Evolutionary conservation across 2,888 invertebrate species (phyloP), one percentile per base, ranked within the genome.

Genomic region (Troides aeacus): DNA sequence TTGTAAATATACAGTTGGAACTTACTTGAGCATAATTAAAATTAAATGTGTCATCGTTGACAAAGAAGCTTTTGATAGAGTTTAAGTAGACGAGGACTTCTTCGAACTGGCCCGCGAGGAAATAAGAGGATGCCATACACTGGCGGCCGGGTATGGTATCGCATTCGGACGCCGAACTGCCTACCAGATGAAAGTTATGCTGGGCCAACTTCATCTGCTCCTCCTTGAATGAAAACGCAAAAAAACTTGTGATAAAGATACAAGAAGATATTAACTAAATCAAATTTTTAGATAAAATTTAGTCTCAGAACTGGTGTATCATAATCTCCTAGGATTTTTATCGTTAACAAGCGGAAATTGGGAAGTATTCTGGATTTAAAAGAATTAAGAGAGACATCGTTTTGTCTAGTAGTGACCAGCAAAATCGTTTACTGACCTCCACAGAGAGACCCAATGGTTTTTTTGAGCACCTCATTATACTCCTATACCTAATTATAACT

Each of bases 111-210:
- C 96, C 96, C 62, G 97, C 95, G 5, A 99, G 93, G 89, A 99
- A 99, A 90, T 98, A 98, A 5, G 97, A 97, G 0, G 99, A 98
- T 0, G 99, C 98, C 99, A 99, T 99, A 84, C 99, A 98, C 87
- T 99, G 99, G 42, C 99, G 94, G 0, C 99, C 98, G 0, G 97
- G 97, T 80, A 99, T 99, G 0, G 99, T 99, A 86, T 99, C 99
- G 84, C 99, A 98, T 90, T 99, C 99, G 30, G 98, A 97, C 1
- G 97, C 96, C 0, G 99, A 99, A 74, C 98, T 98, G 68, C 99
- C 99, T 4, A 99, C 99, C 71, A 99, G 89, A 87, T 99, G 98
- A 84, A 99, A 98, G 86, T 97, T 99, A 85, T 99, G 98, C 84
- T 99, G 98, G 0, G 99, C 99, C 17, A 96, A 94, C 92, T 98